These are phyloP conservation scores for Ptilonorhynchus violaceus DNA, from an alignment of 2,113 vertebrate species.

Conservation along the genomic window DNA sequence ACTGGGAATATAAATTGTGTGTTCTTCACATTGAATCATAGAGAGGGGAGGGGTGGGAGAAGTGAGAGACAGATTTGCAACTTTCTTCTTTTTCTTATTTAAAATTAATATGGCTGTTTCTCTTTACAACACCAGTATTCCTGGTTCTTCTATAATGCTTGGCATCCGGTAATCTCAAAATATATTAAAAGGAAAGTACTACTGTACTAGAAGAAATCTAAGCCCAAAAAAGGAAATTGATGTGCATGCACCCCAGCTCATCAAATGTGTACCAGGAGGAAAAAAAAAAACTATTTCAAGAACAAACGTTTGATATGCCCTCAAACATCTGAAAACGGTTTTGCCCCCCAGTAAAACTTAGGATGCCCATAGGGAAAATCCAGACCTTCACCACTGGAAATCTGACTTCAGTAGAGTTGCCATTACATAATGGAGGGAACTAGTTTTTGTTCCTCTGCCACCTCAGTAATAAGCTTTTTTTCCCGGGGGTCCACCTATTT, in stretches of 20 bases:
- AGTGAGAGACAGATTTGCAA: neutral
- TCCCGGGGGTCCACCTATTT: neutral
- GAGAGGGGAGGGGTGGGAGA: neutral
- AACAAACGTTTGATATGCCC: neutral
- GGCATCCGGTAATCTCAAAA: neutral
- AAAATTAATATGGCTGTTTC: neutral
- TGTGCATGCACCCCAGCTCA: neutral
- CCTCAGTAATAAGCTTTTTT: neutral
- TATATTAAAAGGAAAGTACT: neutral
- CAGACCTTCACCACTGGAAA: neutral
- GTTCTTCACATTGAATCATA: neutral
- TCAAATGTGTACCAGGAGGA: neutral
- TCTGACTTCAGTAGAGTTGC: neutral
- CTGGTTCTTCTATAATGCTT: neutral
- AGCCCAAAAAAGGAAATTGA: neutral
- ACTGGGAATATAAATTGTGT: constrained; percentile 10
- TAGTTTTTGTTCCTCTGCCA: neutral
- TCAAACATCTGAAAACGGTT: neutral
- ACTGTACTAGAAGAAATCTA: neutral
- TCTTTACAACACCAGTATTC: neutral
- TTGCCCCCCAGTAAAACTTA: neutral
- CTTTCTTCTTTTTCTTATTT: neutral
- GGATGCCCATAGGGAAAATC: neutral
- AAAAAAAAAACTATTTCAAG: neutral
- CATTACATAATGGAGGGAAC: neutral